Base-by-base conservation (phyloP, 2,113 vertebrate species). In the Tylochromis polylepis region DNA sequence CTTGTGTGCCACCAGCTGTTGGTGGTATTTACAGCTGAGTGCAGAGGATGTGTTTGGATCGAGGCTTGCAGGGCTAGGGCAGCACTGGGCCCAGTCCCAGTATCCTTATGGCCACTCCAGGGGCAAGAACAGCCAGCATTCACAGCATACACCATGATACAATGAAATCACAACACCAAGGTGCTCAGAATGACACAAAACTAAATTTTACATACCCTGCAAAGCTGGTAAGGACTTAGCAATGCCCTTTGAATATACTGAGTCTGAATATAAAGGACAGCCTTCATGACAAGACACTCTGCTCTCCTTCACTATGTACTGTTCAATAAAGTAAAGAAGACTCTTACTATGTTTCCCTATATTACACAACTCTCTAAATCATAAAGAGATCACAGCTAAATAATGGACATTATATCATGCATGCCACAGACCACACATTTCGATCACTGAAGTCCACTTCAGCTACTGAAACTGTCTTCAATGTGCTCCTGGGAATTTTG, bases 11-110 rank as follows among this genome's bases (percentile, higher is more conserved):
- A 96, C 94, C 93, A 96, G 96, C 96, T 94, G 94, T 95, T 95
- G 86, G 91, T 96, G 96, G 94, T 96, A 97, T 97, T 97, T 96
- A 95, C 95, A 95, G 93, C 93, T 92, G 93, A 95, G 92, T 95
- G 95, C 93, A 87, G 91, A 92, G 87, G 81, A 94, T 87, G 92
- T 87, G 93, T 94, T 94, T 94, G 93, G 93, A 91, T 83, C 38
- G 18, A 84, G 60, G 91, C 92, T 85, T 38, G 70, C 81, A 82
- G 91, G 92, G 85, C 82, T 86, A 36, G 65, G 34, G 82, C 90
- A 56, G 86, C 86, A 55, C 82, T 87, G 83, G 94, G 89, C 87
- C 85, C 82, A 11, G 86, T 86, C 89, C 87, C 86, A 75, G 87
- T 77, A 65, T 38, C 90, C 94, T 95, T 56, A 82, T 83, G 90